Conservation (phyloP, 2,797 vertebrate genomes). For the Eremophila alpestris region DNA sequence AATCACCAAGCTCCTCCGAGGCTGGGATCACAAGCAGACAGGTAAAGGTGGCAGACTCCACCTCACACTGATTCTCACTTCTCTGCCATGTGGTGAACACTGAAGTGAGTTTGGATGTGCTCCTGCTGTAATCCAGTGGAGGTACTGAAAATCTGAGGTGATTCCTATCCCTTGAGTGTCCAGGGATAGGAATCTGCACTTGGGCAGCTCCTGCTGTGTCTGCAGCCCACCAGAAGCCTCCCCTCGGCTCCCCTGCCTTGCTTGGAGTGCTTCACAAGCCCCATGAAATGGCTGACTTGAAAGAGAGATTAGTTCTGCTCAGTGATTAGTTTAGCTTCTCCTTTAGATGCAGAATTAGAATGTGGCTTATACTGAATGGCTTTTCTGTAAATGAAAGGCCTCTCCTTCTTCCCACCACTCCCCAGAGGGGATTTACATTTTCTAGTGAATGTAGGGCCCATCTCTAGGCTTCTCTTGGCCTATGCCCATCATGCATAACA, state of each 20-base stretch:
- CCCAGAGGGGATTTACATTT: not conserved
- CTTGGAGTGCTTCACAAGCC: not conserved
- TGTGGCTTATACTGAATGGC: not conserved
- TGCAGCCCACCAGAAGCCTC: not conserved
- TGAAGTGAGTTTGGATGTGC: fast-evolving
- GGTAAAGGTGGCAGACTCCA: not conserved
- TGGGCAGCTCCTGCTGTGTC: not conserved
- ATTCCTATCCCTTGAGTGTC: fast-evolving
- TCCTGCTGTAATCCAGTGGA: not conserved
- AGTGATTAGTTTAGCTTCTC: not conserved
- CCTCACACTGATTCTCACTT: not conserved
- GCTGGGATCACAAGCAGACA: not conserved
- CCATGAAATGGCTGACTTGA: not conserved
- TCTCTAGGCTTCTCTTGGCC: not conserved
- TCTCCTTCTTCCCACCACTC: not conserved
- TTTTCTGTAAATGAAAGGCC: not conserved
- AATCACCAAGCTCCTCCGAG: not conserved
- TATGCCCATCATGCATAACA: fast-evolving
- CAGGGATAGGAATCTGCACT: fast-evolving
- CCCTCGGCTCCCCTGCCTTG: not conserved
- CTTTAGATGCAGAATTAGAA: not conserved
- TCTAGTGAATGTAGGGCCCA: not conserved
- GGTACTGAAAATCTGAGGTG: not conserved
- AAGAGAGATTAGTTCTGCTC: slow-evolving; percentile 29
- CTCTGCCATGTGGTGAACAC: not conserved